Base-by-base conservation (phyloP, 2,888 invertebrate species). In the Diarsia rubi region DNA sequence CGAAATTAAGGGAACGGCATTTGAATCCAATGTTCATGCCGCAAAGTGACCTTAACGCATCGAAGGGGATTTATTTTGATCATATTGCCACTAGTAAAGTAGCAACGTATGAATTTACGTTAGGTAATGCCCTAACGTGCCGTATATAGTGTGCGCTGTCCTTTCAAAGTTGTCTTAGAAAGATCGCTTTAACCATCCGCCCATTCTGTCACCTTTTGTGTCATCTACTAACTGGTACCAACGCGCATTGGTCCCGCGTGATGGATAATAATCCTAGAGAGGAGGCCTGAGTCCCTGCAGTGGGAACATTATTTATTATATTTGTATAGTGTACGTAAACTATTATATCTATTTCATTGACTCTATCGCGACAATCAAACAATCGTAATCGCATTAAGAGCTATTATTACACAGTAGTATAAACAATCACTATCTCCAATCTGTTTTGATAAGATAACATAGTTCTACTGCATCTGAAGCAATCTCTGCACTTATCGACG, bases 401-500 rank as follows among this genome's bases (percentile, higher is more conserved):
- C 66, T 77, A 71, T 82, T 77, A 71, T 82, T 78, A 85, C 63
- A 79, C 52, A 76, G 73, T 72, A 83, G 74, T 70, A 19, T 45
- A 75, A 52, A 75, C 66, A 52, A 57, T 69, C n/a, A 42, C 27
- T 74, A 83, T 85, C 71, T 60, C 60, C 62, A 79, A 76, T 86
- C 69, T 57, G 52, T 72, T 74, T 63, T 68, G 86, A 86, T 84
- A 84, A 84, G 84, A 84, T 86, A 73, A 42, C 31, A 69, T 11
- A 64, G 60, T 84, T 67, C 47, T 71, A 57, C 67, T 72, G 42
- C 14, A 75, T 73, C 59, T 66, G n/a, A 73, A 64, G 49, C 52
- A 75, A 73, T 73, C 67, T 49, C 52, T 70, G 68, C 70, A 21
- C 44, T 68, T 78, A 82, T 72, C 75, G 27, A 24, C 62, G 19